Evolutionary conservation across 2,888 invertebrate genomes (phyloP), one percentile per base, ranked within the genome.

Genomic region (Teinopalpus imperialis): DNA sequence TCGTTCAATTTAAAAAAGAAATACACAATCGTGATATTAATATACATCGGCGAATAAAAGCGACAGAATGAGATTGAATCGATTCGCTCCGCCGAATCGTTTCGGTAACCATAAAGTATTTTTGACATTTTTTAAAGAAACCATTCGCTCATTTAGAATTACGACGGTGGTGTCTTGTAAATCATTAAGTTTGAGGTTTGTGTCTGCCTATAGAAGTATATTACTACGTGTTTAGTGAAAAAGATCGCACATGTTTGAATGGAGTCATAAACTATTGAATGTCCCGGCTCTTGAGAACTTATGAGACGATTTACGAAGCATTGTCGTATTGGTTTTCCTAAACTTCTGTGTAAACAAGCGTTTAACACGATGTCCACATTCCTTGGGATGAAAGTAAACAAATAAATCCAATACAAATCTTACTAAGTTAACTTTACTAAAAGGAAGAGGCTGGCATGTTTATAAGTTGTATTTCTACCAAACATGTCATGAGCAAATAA

Each of bases 111-210:
- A 74, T 87, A 83, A 86, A 81, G 71, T 76, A 83, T 81, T 81
- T 77, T 81, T 74, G 82, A 72, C 78, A 81, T 76, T 81, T 76
- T 68, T 68, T 57, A 48, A 51, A 47, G 41, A 43, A 51, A 59
- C 59, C 57, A 57, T 59, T 61, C 59, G 57, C 63, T 59, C 61
- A 60, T 66, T 76, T 81, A 82, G 79, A 80, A 77, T 75, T 81
- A 77, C 66, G 67, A 63, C 55, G 60, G 54, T 58, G 51, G 63
- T 72, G 69, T 70, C 73, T 44, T 65, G 69, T 81, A 83, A 83
- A 82, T 83, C 79, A 81, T 73, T 56, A 65, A 48, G 60, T 63
- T 73, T 81, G 81, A 78, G 81, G 80, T 85, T 81, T 79, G 56
- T 65, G 74, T 79, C 74, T 71, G 61, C 67, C 69, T 60, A 70